Conservation (phyloP, 1,140 invertebrate genomes). For the Bicyclus anynana region DNA sequence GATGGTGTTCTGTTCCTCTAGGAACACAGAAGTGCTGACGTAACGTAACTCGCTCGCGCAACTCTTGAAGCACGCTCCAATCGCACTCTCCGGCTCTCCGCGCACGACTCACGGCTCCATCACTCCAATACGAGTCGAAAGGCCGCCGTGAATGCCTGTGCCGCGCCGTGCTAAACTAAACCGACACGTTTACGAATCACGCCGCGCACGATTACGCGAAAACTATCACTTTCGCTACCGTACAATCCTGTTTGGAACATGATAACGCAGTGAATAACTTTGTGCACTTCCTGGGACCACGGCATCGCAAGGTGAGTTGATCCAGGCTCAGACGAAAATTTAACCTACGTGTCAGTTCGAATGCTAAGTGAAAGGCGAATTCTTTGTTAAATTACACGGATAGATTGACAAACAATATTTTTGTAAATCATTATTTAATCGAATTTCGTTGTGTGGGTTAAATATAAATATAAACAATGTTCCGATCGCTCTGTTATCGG, state of each 20-base stretch:
- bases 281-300: constrained; percentile 37
- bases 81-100: constrained; percentile 6
- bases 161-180: constrained; percentile 29
- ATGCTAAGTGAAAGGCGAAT: constrained; percentile 72
- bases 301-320: constrained; percentile 55
- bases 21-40: constrained; percentile 16
- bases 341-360: constrained; percentile 68
- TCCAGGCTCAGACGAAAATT: constrained; percentile 51
- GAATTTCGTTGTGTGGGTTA: neutral
- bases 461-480: no score
- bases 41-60: constrained; percentile 17
- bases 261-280: constrained; percentile 55
- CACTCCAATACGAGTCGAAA: constrained; percentile 43
- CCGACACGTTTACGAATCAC: constrained; percentile 33
- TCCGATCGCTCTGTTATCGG: no score
- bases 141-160: constrained; percentile 51
- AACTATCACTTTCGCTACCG: constrained; percentile 62
- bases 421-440: neutral
- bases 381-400: constrained; percentile 59
- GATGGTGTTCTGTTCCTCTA: no score
- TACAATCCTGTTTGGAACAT: constrained; percentile 42
- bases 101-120: constrained; percentile 6
- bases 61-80: constrained; percentile 15
- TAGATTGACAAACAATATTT: constrained; percentile 29
- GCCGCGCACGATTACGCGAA: constrained; percentile 40